These are phyloP conservation scores for Drosophila melanosoma DNA, from an alignment of 2,888 invertebrate species.

Conservation along the genomic window DNA sequence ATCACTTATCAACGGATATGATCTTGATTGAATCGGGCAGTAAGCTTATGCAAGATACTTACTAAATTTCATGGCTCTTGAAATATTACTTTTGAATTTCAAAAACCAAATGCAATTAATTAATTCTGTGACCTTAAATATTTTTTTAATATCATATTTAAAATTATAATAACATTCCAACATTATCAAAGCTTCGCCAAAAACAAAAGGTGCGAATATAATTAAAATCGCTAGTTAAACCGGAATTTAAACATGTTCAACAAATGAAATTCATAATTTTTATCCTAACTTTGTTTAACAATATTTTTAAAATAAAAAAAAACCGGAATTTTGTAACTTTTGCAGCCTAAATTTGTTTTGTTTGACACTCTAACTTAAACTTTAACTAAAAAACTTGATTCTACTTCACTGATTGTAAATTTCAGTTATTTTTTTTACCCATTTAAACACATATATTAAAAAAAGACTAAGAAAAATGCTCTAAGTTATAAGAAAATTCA, in stretches of 20 bases:
- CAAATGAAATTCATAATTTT: too few species aligned
- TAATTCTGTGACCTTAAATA: neutral
- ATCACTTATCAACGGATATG: slow-evolving; percentile 8
- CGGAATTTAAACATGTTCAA: neutral
- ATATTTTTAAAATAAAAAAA: neutral
- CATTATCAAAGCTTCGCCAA: neutral
- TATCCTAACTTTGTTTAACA: neutral
- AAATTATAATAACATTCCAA: neutral
- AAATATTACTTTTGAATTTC: neutral
- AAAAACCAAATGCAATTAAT: neutral
- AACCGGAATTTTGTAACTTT: neutral
- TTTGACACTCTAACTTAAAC: neutral
- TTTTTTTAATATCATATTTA: neutral
- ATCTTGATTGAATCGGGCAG: neutral
- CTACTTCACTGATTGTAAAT: neutral
- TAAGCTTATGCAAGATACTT: neutral
- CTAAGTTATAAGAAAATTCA: too few species aligned
- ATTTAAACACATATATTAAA: too few species aligned
- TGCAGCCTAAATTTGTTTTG: neutral
- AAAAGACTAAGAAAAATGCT: too few species aligned
- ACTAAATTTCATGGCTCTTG: neutral
- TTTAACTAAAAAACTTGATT: slow-evolving; percentile 2
- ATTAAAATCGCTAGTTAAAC: neutral
- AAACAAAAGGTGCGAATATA: neutral
- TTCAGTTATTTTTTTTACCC: too few species aligned